A percentile compares a stretch with the other conserved stretches of the same genome.
Evolutionary conservation across 2,797 vertebrate species (phyloP).

Genomic region (Sebastiscus tertius): DNA sequence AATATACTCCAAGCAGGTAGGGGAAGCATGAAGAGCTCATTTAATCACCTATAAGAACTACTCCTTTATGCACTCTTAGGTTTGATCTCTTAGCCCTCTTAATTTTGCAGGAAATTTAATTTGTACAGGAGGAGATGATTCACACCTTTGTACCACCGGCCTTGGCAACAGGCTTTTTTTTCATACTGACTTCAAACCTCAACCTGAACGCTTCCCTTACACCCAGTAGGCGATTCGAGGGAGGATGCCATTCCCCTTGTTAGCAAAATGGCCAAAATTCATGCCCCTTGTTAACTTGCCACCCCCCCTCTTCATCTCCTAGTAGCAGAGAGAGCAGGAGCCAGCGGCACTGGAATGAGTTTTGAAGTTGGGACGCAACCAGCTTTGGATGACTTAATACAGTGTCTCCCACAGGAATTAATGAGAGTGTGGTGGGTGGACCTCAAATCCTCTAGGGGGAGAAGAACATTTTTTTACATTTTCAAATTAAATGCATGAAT

Average conservation of each 20-base stretch:
- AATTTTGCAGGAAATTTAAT: conserved; percentile 17
- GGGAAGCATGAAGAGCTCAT: conserved; percentile 64
- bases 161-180: conserved; percentile 15
- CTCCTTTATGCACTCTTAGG: conserved; percentile 35
- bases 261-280: not conserved
- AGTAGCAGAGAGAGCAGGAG: not conserved
- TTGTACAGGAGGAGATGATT: conserved; percentile 5
- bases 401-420: too few species aligned
- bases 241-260: not conserved
- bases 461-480: too few species aligned
- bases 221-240: too few species aligned
- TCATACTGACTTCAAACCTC: conserved; percentile 4
- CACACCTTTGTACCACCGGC: not conserved
- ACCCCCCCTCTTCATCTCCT: not conserved
- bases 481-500: too few species aligned
- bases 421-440: too few species aligned
- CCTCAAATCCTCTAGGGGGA: too few species aligned
- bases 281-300: not conserved
- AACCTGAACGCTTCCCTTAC: not conserved
- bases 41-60: conserved; percentile 64
- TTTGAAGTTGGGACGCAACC: too few species aligned
- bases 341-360: too few species aligned
- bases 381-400: too few species aligned
- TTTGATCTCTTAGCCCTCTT: conserved; percentile 48
- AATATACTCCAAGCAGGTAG: conserved; percentile 73